Conservation (phyloP, 2,888 invertebrate species). For the Patella ulyssiponensis region DNA sequence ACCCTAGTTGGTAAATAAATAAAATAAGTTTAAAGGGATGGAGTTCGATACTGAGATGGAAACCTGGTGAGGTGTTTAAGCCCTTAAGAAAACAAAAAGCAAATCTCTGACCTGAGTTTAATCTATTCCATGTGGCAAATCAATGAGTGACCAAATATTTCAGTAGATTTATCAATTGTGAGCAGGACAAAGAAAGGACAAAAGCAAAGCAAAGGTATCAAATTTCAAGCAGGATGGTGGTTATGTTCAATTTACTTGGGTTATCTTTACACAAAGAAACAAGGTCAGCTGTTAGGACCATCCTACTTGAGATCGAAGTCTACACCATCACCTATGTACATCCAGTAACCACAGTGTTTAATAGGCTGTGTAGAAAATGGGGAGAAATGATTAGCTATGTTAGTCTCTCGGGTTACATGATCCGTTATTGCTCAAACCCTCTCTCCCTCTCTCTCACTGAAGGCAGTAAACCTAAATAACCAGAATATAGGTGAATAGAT, state of each 20-base stretch:
- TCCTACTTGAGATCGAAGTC: conserved; percentile 6
- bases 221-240: neutral
- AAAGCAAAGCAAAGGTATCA: conserved; percentile 5
- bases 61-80: neutral
- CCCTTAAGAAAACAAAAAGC: neutral
- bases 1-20: conserved; percentile 2
- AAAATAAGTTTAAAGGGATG: neutral
- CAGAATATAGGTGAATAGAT: too few species aligned
- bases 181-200: conserved; percentile 7
- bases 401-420: too few species aligned
- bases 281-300: conserved; percentile 7
- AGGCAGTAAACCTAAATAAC: too few species aligned
- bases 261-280: conserved; percentile 10
- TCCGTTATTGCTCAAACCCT: too few species aligned
- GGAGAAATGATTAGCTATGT: too few species aligned
- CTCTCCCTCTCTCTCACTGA: too few species aligned
- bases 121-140: conserved; percentile 5
- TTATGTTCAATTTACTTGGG: conserved; percentile 9
- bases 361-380: too few species aligned
- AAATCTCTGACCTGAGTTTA: conserved; percentile 4
- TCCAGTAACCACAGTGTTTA: neutral
- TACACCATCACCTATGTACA: neutral
- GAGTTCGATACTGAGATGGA: neutral
- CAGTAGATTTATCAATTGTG: conserved; percentile 7
- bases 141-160: conserved; percentile 11